Evolutionary conservation across 2,888 invertebrate species (phyloP), one percentile per base, ranked within the genome.

Genomic region (Hirtodrosophila confusa): DNA sequence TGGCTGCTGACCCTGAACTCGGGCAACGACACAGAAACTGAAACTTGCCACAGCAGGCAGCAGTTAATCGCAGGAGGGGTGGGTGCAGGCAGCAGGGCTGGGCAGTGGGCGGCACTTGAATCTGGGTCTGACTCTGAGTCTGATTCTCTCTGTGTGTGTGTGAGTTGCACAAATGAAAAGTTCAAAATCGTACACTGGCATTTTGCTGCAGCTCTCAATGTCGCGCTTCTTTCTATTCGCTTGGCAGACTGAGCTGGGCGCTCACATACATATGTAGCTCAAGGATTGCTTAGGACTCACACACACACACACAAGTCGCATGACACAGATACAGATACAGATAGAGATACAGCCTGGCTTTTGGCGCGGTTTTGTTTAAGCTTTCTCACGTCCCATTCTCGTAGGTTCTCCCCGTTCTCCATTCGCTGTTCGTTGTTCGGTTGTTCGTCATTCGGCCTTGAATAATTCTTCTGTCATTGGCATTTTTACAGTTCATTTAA

Each of bases 181-280:
- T 86, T 85, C 82, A 85, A 79, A 83, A 63, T 76, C 80, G 84
- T 84, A 69, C 86, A 73, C 80, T 84, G 87, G 85, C 87, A 84
- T 86, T 84, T 84, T 85, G 56, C 60, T 48, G 48, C 66, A 69
- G 65, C 61, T 40, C 70, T 66, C 86, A 86, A 85, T 86, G 84
- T 62, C 80, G 63, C 61, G 31, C 39, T 61, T 60, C 53, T 43
- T 61, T 60, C 53, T 67, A 44, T 48, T 67, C 39, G 58, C 48
- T 41, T 40, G 5, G 4, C 33, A 51, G 40, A 56, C 67, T 35
- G 56, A 39, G 57, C 31, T 57, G 47, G 50, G 39, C 35, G 54
- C 33, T 44, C 44, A 12, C 3, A 33, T 12, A 53, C 12, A 31
- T 55, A 78, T 78, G 69, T 77, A 69, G 70, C 83, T 77, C 86